Evolutionary conservation across 2,888 invertebrate genomes (phyloP), one percentile per base, ranked within the genome.

Genomic region (Torymus auratus): DNA sequence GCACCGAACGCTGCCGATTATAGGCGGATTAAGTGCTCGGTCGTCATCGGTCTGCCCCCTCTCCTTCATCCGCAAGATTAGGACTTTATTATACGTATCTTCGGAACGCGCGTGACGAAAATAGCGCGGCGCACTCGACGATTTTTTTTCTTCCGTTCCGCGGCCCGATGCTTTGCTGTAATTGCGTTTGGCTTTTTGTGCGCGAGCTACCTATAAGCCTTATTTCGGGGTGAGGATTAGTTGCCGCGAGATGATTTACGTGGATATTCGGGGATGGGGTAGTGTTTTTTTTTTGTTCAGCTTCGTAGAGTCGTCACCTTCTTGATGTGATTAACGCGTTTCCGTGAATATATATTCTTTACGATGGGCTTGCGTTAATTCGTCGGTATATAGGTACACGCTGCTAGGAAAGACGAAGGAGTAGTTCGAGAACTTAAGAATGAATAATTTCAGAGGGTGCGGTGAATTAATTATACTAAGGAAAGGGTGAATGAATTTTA

Each of bases 21-120:
- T 50, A 62, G 52, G 17, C 11, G 78, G 71, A 78, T 78, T 78
- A 71, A 60, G 65, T 20, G 71, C 78, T 72, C 52, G 53, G 52
- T 71, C 58, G 67, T 65, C 65, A 41, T 17, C 58, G 58, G 5
- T 50, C 28, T 60, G n/a, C 50, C 14, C 5, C 2, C 2, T 10
- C 10, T 10, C 7, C 15, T 60, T n/a, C 17, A 2, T 1, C 41
- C 7, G 7, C 7, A 7, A 41, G 41, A 41, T 41, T 41, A 41
- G 41, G 41, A 1, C 41, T 41, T 41, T 41, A 41, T 41, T 41
- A 41, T 41, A 41, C 7, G 41, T 41, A 41, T 41, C 41, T 41
- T 41, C 5, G 41, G 28, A 28, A n/a, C n/a, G 5, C 28, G 41
- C 7, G 7, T 41, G 7, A 41, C 41, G 7, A 41, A 41, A 41